phyloP scores from a whole-genome alignment of 2,888 invertebrate genomes.

The Rhopalosiphum nymphaeae region DNA sequence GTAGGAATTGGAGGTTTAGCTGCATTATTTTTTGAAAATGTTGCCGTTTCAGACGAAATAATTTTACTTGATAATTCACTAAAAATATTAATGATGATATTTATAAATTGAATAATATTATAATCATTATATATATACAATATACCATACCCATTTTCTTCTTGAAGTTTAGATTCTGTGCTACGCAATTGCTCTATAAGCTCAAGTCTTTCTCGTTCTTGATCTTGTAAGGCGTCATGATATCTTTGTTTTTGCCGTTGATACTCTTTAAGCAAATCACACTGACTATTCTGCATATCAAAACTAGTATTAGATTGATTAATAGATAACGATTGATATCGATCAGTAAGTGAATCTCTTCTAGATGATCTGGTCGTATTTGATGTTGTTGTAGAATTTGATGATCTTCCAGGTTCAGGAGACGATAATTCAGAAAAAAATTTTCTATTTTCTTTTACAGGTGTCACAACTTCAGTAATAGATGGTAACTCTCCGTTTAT shows the following conservation, averaged over 20 bases:
- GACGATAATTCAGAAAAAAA: constrained; percentile 46
- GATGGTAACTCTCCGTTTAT: constrained; percentile 72
- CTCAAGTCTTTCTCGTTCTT: constrained; percentile 66
- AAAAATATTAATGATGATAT: constrained; percentile 2
- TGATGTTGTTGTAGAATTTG: constrained; percentile 75
- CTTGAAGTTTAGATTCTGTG: constrained; percentile 65
- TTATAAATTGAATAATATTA: not conserved
- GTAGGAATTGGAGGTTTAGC: constrained; percentile 51
- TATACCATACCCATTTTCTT: constrained; percentile 64
- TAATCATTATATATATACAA: not conserved
- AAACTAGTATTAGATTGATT: constrained; percentile 59
- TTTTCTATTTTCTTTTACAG: constrained; percentile 59
- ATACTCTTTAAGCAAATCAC: constrained; percentile 84
- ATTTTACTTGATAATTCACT: constrained; percentile 39
- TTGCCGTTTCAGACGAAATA: not conserved
- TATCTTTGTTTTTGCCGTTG: constrained; percentile 81
- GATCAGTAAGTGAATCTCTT: constrained; percentile 76
- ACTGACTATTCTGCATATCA: constrained; percentile 69
- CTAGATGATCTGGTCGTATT: constrained; percentile 80
- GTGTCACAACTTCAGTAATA: constrained; percentile 69
- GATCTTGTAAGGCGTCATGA: constrained; percentile 68
- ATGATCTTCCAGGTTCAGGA: constrained; percentile 59
- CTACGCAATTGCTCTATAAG: constrained; percentile 65
- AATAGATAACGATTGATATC: constrained; percentile 67
- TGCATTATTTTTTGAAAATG: constrained; percentile 29